These are phyloP conservation scores for Nemotelus pantherinus DNA, from an alignment of 2,888 invertebrate species.

Conservation along the genomic window DNA sequence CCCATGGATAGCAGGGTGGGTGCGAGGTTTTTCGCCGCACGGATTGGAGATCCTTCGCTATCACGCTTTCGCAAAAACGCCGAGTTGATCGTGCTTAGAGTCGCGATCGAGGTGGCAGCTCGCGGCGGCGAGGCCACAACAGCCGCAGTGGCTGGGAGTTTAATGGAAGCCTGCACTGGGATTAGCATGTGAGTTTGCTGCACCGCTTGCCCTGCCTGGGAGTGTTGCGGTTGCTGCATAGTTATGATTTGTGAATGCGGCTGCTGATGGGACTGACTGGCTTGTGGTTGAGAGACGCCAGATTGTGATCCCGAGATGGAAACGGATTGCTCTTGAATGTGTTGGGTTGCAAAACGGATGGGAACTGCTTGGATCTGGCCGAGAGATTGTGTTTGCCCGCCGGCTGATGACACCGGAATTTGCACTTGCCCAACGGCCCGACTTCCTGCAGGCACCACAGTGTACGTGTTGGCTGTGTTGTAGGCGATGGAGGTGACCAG, in stretches of 20 bases:
- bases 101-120: constrained; percentile 57
- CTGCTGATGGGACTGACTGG: constrained; percentile 47
- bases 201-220: constrained; percentile 48
- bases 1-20: constrained; percentile 62
- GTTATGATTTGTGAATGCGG: constrained; percentile 53
- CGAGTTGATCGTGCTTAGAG: constrained; percentile 52
- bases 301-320: constrained; percentile 18
- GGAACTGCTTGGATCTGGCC: constrained; percentile 57
- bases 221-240: constrained; percentile 58
- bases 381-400: constrained; percentile 46
- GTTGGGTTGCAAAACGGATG: constrained; percentile 29
- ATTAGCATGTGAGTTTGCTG: constrained; percentile 60
- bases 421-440: constrained; percentile 59
- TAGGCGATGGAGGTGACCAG: constrained; percentile 61
- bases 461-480: constrained; percentile 58
- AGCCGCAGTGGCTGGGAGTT: constrained; percentile 32
- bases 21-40: constrained; percentile 72
- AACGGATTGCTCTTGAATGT: constrained; percentile 14
- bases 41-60: constrained; percentile 74
- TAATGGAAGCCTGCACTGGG: constrained; percentile 56
- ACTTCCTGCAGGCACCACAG: constrained; percentile 60
- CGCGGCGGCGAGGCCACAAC: constrained; percentile 66
- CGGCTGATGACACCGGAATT: constrained; percentile 55
- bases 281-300: constrained; percentile 45
- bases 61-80: constrained; percentile 88